Conservation (phyloP, 2,113 vertebrate species). For the Cavia porcellus region DNA sequence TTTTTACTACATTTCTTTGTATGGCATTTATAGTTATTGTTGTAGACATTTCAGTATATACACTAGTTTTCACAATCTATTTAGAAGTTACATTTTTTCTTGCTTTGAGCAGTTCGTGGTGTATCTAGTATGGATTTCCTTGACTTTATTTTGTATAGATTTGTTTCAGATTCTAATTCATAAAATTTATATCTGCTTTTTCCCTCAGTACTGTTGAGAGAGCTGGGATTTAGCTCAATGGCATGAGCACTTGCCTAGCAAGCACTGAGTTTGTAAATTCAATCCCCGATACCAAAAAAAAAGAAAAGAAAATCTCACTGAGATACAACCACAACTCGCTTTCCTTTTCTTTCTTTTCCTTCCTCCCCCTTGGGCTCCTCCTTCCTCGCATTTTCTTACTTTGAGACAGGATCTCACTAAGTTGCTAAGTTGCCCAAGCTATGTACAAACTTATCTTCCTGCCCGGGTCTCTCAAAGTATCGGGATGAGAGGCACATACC, state of each 20-base stretch:
- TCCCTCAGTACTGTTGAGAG: neutral
- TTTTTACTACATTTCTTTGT: neutral
- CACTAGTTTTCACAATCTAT: neutral
- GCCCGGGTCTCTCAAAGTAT: neutral
- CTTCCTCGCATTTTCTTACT: neutral
- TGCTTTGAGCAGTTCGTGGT: conserved; percentile 26
- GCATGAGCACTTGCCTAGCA: no score
- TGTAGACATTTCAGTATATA: neutral
- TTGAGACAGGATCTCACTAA: neutral
- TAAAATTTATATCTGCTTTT: conserved; percentile 8
- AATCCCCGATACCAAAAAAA: no score
- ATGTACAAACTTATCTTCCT: neutral
- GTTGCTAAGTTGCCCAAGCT: neutral
- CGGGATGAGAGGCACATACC: neutral
- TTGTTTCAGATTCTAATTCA: conserved; percentile 8
- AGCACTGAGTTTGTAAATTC: no score
- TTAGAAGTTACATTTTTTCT: neutral
- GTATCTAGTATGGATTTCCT: neutral
- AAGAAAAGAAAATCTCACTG: no score
- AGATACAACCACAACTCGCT: neutral
- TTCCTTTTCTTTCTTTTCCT: neutral
- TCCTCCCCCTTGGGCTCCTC: neutral
- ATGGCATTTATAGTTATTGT: neutral
- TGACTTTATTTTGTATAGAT: neutral
- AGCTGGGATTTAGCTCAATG: no score